These are phyloP conservation scores for Leptopilina boulardi DNA, from an alignment of 1,140 invertebrate species.

Conservation along the genomic window DNA sequence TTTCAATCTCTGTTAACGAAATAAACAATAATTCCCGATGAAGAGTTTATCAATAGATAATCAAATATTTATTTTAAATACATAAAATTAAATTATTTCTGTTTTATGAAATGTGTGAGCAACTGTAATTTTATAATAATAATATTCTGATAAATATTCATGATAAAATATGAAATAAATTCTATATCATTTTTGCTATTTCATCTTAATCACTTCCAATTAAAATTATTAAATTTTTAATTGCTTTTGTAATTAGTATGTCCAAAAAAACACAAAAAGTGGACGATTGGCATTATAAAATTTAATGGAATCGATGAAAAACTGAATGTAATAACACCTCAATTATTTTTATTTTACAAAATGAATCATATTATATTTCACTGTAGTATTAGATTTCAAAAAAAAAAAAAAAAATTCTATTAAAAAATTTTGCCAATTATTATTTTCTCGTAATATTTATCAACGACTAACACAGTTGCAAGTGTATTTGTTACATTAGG, in stretches of 20 bases:
- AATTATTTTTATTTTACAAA: conserved; percentile 21
- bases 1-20: too few relatives aligned
- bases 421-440: too few relatives aligned
- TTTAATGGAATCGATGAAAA: conserved; percentile 10
- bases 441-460: background rate
- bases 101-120: background rate
- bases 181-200: background rate
- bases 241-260: conserved; percentile 3
- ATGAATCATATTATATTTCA: background rate
- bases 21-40: too few relatives aligned
- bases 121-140: background rate
- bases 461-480: background rate
- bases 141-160: background rate
- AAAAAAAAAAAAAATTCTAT: background rate
- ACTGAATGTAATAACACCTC: background rate
- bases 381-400: background rate
- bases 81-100: background rate
- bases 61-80: background rate
- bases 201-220: background rate
- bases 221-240: conserved; percentile 7
- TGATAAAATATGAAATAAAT: background rate
- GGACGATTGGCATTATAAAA: background rate
- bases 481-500: background rate
- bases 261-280: background rate
- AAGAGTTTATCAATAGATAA: too few relatives aligned